phyloP scores from a whole-genome alignment of 1,140 invertebrate species.

The Temnothorax longispinosus region DNA sequence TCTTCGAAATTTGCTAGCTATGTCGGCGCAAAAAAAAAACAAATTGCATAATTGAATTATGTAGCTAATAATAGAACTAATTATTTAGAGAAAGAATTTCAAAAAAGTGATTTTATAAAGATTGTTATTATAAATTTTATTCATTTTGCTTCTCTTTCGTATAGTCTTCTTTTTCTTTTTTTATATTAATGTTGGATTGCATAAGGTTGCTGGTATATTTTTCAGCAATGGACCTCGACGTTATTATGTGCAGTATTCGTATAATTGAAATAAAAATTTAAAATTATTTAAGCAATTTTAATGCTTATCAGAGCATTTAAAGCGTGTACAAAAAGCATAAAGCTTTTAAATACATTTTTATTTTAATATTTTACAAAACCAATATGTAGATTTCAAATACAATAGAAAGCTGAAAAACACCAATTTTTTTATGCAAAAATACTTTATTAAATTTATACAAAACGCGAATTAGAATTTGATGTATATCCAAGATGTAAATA shows the following conservation, averaged over 20 bases:
- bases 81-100: conserved; percentile 17
- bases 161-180: neutral
- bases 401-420: neutral
- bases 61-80: conserved; percentile 14
- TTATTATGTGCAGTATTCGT: neutral
- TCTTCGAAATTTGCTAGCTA: neutral
- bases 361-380: neutral
- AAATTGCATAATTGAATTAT: conserved; percentile 13
- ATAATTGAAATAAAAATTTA: neutral
- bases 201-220: neutral
- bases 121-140: conserved; percentile 26
- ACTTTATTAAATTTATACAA: neutral
- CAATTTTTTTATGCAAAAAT: neutral
- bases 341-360: conserved; percentile 3
- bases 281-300: conserved; percentile 2
- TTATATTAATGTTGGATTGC: neutral
- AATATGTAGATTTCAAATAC: neutral
- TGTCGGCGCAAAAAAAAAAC: neutral
- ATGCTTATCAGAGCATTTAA: neutral
- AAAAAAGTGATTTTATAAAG: conserved; percentile 28
- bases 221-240: neutral
- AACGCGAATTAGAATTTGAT: conserved; percentile 9
- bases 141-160: neutral
- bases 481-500: neutral
- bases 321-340: neutral